Conservation (phyloP, 2,113 vertebrate genomes). For the Burhinus oedicnemus region DNA sequence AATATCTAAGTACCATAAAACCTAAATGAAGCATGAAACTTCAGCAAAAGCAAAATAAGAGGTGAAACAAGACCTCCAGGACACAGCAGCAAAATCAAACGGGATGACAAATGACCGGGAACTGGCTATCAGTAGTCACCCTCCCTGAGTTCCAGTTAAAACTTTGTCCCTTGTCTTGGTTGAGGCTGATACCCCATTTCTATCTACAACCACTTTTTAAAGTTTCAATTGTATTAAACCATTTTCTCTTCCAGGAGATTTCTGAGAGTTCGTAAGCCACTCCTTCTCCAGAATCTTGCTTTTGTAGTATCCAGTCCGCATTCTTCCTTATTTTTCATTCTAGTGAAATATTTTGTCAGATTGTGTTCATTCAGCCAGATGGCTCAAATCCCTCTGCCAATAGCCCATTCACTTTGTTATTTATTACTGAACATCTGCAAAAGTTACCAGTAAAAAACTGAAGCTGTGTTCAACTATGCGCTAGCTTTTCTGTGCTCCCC, state of each 20-base stretch:
- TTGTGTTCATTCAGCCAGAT: not conserved
- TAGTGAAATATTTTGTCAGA: not conserved
- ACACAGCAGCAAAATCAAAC: not conserved
- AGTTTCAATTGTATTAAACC: fast-evolving
- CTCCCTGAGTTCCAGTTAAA: not conserved
- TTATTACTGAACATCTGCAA: not conserved
- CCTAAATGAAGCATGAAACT: not conserved
- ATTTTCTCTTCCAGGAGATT: not conserved
- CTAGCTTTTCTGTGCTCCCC: not conserved
- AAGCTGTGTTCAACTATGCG: not conserved
- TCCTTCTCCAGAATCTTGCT: not conserved
- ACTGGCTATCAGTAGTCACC: not conserved
- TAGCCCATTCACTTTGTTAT: not conserved
- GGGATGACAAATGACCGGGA: not conserved
- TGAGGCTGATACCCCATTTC: not conserved
- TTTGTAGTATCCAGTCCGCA: not conserved
- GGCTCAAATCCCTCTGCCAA: not conserved
- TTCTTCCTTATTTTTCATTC: not conserved
- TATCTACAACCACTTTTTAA: not conserved
- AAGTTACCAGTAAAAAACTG: not conserved
- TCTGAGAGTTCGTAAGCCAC: not conserved
- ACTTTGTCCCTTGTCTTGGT: fast-evolving
- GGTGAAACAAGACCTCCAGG: not conserved
- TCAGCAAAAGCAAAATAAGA: not conserved
- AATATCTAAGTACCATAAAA: not conserved